These are phyloP conservation scores for Drosophila merina DNA, from an alignment of 2,888 invertebrate genomes.

Conservation along the genomic window DNA sequence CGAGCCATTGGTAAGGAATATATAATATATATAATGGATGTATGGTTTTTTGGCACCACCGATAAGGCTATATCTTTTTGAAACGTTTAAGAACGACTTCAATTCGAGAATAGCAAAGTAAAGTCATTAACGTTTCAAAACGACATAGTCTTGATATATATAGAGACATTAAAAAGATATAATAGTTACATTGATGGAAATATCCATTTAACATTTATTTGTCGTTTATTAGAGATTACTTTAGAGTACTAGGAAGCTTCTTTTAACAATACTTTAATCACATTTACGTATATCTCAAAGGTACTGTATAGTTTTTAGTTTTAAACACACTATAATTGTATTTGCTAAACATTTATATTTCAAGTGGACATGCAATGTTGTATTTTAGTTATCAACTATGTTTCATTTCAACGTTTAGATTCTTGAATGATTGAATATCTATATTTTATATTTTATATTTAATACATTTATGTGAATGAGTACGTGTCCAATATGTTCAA, in stretches of 20 bases:
- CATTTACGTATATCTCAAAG: constrained; percentile 1
- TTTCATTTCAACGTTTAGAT: neutral
- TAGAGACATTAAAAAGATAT: neutral
- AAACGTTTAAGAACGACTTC: too few relatives aligned
- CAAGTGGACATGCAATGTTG: neutral
- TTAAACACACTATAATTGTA: neutral
- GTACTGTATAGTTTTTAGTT: neutral
- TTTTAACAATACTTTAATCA: constrained; percentile 2
- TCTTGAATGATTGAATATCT: neutral
- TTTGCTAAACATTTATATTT: neutral
- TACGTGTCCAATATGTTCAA: neutral
- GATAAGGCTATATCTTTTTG: too few relatives aligned
- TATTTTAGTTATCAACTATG: neutral
- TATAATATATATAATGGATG: neutral
- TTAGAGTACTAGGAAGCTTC: constrained; percentile 1
- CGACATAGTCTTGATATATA: neutral
- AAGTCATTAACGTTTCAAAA: too few relatives aligned
- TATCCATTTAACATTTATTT: constrained; percentile 1
- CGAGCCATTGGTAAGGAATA: constrained; percentile 84
- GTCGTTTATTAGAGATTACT: neutral
- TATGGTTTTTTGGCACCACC: too few relatives aligned
- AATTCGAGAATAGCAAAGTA: too few relatives aligned
- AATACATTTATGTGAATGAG: neutral
- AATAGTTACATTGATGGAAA: neutral
- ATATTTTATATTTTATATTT: neutral